These are phyloP conservation scores for Pachyrhynchus sulphureomaculatus DNA, from an alignment of 1,140 invertebrate species.

Conservation along the genomic window DNA sequence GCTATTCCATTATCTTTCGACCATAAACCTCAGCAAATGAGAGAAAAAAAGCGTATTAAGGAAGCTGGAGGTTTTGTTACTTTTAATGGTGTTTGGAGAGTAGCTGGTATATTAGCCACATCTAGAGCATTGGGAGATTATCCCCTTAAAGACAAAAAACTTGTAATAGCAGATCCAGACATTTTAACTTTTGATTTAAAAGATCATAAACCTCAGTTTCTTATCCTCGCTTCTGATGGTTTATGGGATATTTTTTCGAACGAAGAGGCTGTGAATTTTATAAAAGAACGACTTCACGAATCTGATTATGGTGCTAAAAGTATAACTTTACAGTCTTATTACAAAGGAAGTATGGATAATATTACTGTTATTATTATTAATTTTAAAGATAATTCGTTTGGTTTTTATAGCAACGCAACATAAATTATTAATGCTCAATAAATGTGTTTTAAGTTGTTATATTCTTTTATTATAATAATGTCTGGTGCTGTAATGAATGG, in stretches of 20 bases:
- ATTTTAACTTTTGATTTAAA: slow-evolving; percentile 89
- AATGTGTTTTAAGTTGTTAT: too few species aligned
- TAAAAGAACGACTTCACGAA: slow-evolving; percentile 79
- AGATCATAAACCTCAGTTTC: slow-evolving; percentile 83
- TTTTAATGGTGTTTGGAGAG: slow-evolving; percentile 95
- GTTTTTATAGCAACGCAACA: slow-evolving; percentile 19
- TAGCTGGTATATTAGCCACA: slow-evolving; percentile 93
- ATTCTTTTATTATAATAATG: too few species aligned
- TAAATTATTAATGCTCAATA: slow-evolving; percentile 6
- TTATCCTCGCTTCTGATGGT: slow-evolving; percentile 92
- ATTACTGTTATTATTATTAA: slow-evolving; percentile 92
- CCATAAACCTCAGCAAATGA: slow-evolving; percentile 90
- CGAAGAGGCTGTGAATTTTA: slow-evolving; percentile 88
- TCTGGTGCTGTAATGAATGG: too few species aligned
- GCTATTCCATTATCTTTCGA: slow-evolving; percentile 92
- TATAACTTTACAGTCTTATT: slow-evolving; percentile 86
- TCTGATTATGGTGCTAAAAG: slow-evolving; percentile 87
- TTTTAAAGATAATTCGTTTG: slow-evolving; percentile 63
- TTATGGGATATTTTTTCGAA: slow-evolving; percentile 95
- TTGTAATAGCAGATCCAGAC: slow-evolving; percentile 93
- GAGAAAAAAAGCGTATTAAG: slow-evolving; percentile 84
- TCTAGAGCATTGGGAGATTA: slow-evolving; percentile 94
- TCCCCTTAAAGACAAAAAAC: slow-evolving; percentile 89
- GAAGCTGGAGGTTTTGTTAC: slow-evolving; percentile 91
- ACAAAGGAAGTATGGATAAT: slow-evolving; percentile 91